Evolutionary conservation across 2,113 vertebrate genomes (phyloP).

Genomic region (Gnathonemus echidnorhynchus): DNA sequence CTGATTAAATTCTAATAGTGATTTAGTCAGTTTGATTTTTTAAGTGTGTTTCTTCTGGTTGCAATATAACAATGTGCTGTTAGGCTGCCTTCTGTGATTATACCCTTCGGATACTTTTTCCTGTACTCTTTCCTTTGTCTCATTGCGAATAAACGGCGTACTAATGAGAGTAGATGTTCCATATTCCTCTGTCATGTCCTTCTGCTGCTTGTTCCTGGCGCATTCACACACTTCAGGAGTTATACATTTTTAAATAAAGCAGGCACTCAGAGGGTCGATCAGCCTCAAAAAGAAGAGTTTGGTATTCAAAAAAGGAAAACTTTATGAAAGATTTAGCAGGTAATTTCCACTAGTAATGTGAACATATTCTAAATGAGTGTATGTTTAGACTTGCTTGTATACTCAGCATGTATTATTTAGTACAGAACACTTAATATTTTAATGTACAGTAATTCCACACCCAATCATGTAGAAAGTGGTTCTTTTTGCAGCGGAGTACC

Average conservation of each 20-base stretch:
- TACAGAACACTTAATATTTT: background rate
- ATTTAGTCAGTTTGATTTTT: background rate
- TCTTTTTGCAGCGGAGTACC: background rate
- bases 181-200: background rate
- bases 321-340: background rate
- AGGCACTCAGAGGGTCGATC: background rate
- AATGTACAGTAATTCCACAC: background rate
- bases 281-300: background rate
- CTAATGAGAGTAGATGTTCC: background rate
- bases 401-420: background rate
- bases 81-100: background rate
- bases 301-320: background rate
- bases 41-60: background rate
- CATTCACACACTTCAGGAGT: background rate
- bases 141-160: background rate
- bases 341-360: background rate
- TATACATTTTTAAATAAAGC: background rate
- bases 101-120: background rate
- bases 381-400: background rate
- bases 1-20: background rate
- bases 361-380: background rate
- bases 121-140: background rate
- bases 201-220: no score
- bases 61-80: background rate
- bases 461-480: background rate